A percentile compares a stretch with the other conserved stretches of the same genome.
These are phyloP conservation scores for Druon quercuslanigerum DNA, from an alignment of 1,140 invertebrate species.

Conservation along the genomic window DNA sequence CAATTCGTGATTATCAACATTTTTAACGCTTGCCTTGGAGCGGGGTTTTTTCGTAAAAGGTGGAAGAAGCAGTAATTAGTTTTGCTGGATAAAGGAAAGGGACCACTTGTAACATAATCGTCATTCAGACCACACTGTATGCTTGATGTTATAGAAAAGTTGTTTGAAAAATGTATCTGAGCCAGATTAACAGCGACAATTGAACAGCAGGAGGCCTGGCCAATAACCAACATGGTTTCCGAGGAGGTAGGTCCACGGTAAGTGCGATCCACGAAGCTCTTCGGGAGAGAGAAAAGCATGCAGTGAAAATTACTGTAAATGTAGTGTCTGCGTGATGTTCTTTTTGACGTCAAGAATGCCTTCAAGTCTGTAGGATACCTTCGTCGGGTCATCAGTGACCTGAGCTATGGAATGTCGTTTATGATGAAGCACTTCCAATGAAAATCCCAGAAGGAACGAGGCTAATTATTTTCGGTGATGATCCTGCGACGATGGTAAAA, in stretches of 20 bases:
- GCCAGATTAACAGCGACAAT: background rate
- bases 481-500: background rate
- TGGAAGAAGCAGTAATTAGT: too few relatives aligned
- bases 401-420: too few relatives aligned
- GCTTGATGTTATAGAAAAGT: background rate
- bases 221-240: background rate
- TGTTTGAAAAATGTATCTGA: background rate
- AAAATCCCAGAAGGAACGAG: background rate
- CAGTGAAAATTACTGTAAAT: background rate
- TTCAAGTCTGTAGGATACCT: too few relatives aligned
- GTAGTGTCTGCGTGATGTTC: background rate
- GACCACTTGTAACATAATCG: too few relatives aligned
- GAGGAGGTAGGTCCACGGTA: background rate
- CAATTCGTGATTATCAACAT: background rate
- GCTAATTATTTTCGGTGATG: conserved; percentile 32
- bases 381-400: too few relatives aligned
- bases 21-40: background rate
- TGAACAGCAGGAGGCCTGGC: background rate
- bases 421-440: too few relatives aligned
- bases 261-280: background rate
- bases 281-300: background rate
- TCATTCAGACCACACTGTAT: too few relatives aligned
- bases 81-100: too few relatives aligned
- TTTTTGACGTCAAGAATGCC: background rate
- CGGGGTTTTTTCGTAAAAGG: too few relatives aligned